A percentile compares a stretch with the other conserved stretches of the same genome.
Conservation (phyloP, 2,797 vertebrate species). For the Schizopygopsis malacanthus region DNA sequence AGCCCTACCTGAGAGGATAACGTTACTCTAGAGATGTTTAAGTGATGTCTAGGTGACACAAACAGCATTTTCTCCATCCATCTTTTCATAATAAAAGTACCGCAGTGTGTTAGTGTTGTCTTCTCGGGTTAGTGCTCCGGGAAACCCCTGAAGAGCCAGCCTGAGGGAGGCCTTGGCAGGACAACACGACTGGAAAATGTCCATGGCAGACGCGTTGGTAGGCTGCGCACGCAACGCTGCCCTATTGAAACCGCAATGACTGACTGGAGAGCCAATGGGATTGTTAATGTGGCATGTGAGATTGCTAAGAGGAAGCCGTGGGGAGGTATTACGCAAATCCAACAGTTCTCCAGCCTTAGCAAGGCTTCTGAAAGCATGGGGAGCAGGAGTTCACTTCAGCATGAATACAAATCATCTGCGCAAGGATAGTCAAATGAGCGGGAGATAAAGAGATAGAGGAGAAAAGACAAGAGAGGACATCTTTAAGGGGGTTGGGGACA, state of each 20-base stretch:
- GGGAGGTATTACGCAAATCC: constrained; percentile 42
- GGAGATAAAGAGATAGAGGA: constrained; percentile 5
- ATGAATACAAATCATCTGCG: constrained; percentile 41
- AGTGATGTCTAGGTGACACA: constrained; percentile 18
- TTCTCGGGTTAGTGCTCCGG: background rate
- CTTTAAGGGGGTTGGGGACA: background rate
- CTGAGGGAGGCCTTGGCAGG: constrained; percentile 42
- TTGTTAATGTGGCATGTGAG: constrained; percentile 48
- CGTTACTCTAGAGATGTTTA: constrained; percentile 1
- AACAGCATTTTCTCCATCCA: background rate
- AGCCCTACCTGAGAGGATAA: background rate
- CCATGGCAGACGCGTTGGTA: constrained; percentile 20
- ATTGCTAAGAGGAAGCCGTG: constrained; percentile 35
- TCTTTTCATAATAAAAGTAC: constrained; percentile 27
- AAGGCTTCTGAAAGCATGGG: constrained; percentile 15
- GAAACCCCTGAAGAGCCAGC: constrained; percentile 13
- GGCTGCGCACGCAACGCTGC: constrained; percentile 18
- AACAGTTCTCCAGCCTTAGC: constrained; percentile 37
- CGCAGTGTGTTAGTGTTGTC: constrained; percentile 8
- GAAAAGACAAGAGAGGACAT: background rate
- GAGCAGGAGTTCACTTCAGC: constrained; percentile 22
- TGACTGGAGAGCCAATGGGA: constrained; percentile 35
- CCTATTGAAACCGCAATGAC: constrained; percentile 41
- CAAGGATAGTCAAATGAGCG: constrained; percentile 12
- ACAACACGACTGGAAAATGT: constrained; percentile 25